Conservation (phyloP, 2,888 invertebrate species). For the Dinocampus coccinellae region DNA sequence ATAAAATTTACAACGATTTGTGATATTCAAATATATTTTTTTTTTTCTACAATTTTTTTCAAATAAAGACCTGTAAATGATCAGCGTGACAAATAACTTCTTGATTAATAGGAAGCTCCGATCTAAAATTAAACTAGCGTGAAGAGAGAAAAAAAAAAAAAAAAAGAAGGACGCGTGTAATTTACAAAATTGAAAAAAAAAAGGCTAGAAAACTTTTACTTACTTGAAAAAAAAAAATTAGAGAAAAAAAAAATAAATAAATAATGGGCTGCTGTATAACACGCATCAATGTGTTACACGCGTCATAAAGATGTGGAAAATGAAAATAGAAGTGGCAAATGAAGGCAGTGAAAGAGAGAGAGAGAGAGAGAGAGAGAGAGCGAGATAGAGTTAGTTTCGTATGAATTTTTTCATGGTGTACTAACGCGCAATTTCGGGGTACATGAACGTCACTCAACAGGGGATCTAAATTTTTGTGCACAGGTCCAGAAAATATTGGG, state of each 20-base stretch:
- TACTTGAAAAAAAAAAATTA: no score
- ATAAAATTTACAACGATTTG: background rate
- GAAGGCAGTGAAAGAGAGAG: no score
- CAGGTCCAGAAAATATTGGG: slow-evolving; percentile 30
- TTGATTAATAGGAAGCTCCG: background rate
- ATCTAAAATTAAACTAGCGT: background rate
- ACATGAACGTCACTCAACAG: slow-evolving; percentile 58
- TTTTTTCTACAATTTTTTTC: background rate
- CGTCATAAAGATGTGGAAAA: background rate
- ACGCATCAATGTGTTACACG: background rate
- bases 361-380: no score
- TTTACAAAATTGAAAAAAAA: no score
- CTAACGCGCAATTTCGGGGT: slow-evolving; percentile 63
- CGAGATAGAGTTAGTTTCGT: no score
- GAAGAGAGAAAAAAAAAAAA: background rate
- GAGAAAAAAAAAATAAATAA: no score
- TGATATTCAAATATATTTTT: background rate
- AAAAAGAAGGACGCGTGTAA: no score
- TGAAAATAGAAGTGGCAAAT: slow-evolving; percentile 32
- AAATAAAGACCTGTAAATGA: no score
- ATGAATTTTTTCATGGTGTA: slow-evolving; percentile 34
- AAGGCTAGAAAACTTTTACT: no score
- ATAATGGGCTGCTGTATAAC: background rate
- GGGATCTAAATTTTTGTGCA: slow-evolving; percentile 37
- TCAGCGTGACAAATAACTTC: background rate